A percentile compares a stretch with the other conserved stretches of the same genome.
These are phyloP conservation scores for Epizoanthus illoricatus DNA, from an alignment of 92 coral and sea anemone genomes.

Conservation along the genomic window DNA sequence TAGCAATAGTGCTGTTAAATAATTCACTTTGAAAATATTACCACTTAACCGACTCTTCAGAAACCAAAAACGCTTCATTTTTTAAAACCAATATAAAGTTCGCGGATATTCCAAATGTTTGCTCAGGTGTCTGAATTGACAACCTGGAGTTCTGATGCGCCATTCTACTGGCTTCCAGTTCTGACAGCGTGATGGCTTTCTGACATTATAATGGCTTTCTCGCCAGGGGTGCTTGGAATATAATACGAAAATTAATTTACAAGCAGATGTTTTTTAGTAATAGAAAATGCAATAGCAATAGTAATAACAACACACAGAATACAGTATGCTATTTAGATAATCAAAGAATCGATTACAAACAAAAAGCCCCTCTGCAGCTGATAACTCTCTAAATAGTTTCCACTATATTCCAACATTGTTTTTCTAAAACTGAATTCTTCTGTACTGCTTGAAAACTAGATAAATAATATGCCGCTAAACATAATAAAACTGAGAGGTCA, in stretches of 20 bases:
- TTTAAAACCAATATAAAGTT: neutral
- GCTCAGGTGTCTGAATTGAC: neutral
- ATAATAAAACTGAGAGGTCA: slow-evolving; percentile 16
- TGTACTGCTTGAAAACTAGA: neutral
- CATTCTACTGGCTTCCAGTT: slow-evolving; percentile 25
- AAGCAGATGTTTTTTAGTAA: slow-evolving; percentile 7
- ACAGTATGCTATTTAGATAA: neutral
- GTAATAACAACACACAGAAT: no score
- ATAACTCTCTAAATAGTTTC: neutral
- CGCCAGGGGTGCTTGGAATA: slow-evolving; percentile 6
- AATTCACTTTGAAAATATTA: no score
- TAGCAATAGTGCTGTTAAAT: no score
- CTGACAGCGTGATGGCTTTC: neutral
- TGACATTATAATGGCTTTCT: slow-evolving; percentile 32
- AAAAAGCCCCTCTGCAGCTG: neutral
- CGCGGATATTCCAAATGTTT: neutral
- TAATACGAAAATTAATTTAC: neutral
- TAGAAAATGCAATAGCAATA: neutral
- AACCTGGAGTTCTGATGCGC: neutral
- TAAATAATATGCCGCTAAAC: neutral
- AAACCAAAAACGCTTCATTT: no score
- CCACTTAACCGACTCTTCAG: no score
- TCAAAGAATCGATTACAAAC: neutral
- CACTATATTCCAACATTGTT: neutral
- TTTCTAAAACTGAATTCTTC: neutral